A percentile compares a stretch with the other conserved stretches of the same genome.
These are phyloP conservation scores for Cerastis leucographa DNA, from an alignment of 2,888 invertebrate genomes.

Conservation along the genomic window DNA sequence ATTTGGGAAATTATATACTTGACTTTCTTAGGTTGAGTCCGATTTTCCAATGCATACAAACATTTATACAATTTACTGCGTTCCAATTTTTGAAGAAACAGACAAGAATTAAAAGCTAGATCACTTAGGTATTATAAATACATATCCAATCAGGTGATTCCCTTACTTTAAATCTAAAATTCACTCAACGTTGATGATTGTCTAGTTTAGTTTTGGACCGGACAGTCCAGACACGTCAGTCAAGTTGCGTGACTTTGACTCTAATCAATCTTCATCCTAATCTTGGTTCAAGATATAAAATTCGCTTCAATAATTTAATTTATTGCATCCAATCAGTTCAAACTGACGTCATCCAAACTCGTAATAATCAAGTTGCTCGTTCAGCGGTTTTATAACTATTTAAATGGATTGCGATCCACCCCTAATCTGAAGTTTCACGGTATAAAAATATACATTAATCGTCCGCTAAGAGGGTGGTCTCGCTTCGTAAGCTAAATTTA, in stretches of 20 bases:
- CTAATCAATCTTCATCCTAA: not conserved
- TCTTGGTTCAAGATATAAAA: slow-evolving; percentile 1
- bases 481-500: slow-evolving; percentile 73
- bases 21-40: no score
- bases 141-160: not conserved
- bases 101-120: not conserved
- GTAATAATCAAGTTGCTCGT: slow-evolving; percentile 67
- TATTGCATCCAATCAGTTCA: slow-evolving; percentile 29
- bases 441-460: slow-evolving; percentile 82
- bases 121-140: not conserved
- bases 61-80: not conserved
- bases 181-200: not conserved
- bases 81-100: not conserved
- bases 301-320: slow-evolving; percentile 8
- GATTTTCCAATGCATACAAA: not conserved
- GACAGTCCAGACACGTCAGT: not conserved
- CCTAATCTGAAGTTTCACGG: slow-evolving; percentile 75
- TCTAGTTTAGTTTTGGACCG: not conserved
- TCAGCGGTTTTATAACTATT: slow-evolving; percentile 75
- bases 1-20: not conserved
- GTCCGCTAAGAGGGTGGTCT: slow-evolving; percentile 71
- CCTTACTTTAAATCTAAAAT: not conserved
- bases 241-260: not conserved
- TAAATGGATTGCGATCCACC: slow-evolving; percentile 76
- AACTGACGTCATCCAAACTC: slow-evolving; percentile 38